These are phyloP conservation scores for Hylia prasina DNA, from an alignment of 2,113 vertebrate genomes.

Conservation along the genomic window DNA sequence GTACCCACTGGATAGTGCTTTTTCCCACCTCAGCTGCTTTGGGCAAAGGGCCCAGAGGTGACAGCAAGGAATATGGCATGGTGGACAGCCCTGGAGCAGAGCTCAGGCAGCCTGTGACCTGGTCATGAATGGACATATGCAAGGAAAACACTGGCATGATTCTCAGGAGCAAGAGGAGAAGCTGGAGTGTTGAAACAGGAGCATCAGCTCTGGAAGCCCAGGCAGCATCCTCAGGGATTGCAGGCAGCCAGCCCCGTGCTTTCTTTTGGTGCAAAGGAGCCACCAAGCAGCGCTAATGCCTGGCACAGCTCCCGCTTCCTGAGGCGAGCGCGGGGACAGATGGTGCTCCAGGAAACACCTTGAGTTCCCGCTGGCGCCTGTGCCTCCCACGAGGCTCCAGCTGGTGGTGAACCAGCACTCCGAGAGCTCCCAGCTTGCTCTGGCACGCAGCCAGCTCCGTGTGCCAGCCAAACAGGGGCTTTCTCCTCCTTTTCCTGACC, in stretches of 20 bases:
- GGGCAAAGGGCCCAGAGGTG: not conserved
- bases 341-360: not conserved
- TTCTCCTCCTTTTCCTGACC: not conserved
- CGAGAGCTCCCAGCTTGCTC: not conserved
- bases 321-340: not conserved
- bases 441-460: not conserved
- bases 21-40: not conserved
- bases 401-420: not conserved
- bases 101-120: not conserved
- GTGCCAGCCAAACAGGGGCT: not conserved
- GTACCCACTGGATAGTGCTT: not conserved
- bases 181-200: not conserved
- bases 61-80: not conserved
- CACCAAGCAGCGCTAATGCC: not conserved
- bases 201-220: not conserved
- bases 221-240: not conserved
- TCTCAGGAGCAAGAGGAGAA: not conserved
- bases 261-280: not conserved
- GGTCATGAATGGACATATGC: rapidly evolving
- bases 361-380: not conserved
- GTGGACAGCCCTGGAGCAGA: not conserved
- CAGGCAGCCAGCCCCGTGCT: not conserved
- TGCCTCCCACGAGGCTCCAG: not conserved
- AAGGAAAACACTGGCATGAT: not conserved
- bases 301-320: not conserved